Evolutionary conservation across 2,888 invertebrate genomes (phyloP), one percentile per base, ranked within the genome.

Genomic region (Hermodice carunculata): DNA sequence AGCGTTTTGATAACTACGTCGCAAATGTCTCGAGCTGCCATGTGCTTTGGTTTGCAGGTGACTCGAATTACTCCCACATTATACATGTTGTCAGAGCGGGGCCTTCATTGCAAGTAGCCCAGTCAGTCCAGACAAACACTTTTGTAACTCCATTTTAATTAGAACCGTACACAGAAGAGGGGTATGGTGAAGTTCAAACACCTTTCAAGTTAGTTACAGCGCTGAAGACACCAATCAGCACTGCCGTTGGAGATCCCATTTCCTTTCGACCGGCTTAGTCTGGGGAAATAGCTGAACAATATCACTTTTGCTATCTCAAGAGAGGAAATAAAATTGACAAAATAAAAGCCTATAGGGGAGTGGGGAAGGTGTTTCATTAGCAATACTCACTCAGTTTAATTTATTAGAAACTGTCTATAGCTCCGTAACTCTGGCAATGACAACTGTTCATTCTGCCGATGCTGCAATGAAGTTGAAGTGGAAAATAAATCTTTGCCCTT

Each of bases 121-220:
- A 6, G 4, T 4, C 26, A 40, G 28, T 28, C 6, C 24, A 29
- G 60, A 60, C 31, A 60, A 60, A 29, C 14, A 22, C 26, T 6
- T 58, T 48, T 48, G 19, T 22, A 4, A 58, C 46, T 24, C 48
- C 58, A 4, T n/a, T 31, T 4, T 6, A n/a, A 6, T 34, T 58
- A 19, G 8, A 8, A 6, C 48, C 14, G 3, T 58, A 19, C 48
- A 6, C 28, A 4, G 48, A 32, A 48, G 60, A 60, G 28, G 60
- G 60, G 8, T 60, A 24, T 28, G 60, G 60, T 4, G 60, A 60
- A 29, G 52, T 52, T n/a, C 60, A 60, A 24, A 60, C 60, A 8
- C 49, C 60, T 26, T 24, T 60, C 11, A 29, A 17, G 24, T 22
- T 46, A 8, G 11, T 5, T 37, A 17, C n/a, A n/a, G n/a, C n/a